A percentile compares a stretch with the other conserved stretches of the same genome.
phyloP scores from a whole-genome alignment of 2,797 vertebrate species.

The Gymnocypris eckloni region DNA sequence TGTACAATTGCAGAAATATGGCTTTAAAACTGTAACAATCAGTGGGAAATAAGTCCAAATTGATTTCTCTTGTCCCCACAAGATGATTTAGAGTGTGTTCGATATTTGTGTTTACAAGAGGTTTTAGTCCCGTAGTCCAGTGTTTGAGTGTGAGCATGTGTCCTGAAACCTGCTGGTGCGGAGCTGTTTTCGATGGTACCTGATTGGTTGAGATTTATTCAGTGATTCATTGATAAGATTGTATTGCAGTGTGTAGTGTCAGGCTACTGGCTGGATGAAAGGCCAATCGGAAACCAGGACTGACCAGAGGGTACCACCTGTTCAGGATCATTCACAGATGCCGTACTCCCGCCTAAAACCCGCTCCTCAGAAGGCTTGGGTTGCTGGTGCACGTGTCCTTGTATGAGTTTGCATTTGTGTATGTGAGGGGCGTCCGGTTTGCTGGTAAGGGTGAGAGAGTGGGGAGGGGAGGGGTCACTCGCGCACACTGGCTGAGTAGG shows the following conservation, averaged over 20 bases:
- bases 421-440: conserved; percentile 59
- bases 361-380: background rate
- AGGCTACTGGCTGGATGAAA: conserved; percentile 40
- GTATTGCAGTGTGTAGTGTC: conserved; percentile 57
- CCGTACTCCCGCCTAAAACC: conserved; percentile 15
- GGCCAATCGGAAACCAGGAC: conserved; percentile 41
- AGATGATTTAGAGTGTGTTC: conserved; percentile 57
- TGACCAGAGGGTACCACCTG: conserved; percentile 42
- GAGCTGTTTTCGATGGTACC: conserved; percentile 75
- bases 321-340: conserved; percentile 41
- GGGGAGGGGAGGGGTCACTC: conserved; percentile 77
- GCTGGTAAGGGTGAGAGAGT: conserved; percentile 72
- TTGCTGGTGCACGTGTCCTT: conserved; percentile 72
- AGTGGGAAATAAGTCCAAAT: conserved; percentile 59
- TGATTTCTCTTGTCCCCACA: conserved; percentile 51
- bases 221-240: conserved; percentile 64
- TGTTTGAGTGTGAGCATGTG: conserved; percentile 55
- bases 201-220: conserved; percentile 65
- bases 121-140: conserved; percentile 35
- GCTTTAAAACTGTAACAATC: conserved; percentile 80
- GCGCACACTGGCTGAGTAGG: conserved; percentile 91
- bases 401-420: conserved; percentile 58
- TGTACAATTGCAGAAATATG: conserved; percentile 80
- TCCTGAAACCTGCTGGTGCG: conserved; percentile 76
- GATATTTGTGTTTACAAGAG: conserved; percentile 49